Evolutionary conservation across 2,797 vertebrate genomes (phyloP).

Genomic region (Acrossocheilus wenchowensis): DNA sequence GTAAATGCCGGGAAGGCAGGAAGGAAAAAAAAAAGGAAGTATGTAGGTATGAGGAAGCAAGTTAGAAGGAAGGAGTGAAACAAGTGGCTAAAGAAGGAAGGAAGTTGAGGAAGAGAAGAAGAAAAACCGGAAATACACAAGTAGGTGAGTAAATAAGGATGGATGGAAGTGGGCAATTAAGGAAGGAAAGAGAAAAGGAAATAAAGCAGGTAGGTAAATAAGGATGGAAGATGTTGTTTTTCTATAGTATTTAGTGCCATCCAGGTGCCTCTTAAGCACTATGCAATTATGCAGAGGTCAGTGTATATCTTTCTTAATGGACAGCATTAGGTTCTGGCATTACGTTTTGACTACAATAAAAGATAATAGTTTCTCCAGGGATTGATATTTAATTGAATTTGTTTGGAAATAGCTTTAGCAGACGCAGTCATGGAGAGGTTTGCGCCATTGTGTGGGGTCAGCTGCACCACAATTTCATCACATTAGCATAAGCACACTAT

Average conservation of each 20-base stretch:
- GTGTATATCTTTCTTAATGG: slow-evolving; percentile 34
- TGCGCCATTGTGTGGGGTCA: slow-evolving; percentile 29
- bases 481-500: slow-evolving; percentile 47
- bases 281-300: slow-evolving; percentile 9
- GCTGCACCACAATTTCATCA: slow-evolving; percentile 52
- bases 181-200: neutral
- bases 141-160: neutral
- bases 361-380: slow-evolving; percentile 36
- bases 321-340: neutral
- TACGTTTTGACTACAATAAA: slow-evolving; percentile 23
- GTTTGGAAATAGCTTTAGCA: slow-evolving; percentile 25
- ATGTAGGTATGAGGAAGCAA: neutral
- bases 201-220: neutral
- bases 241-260: neutral
- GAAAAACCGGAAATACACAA: neutral
- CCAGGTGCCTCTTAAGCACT: slow-evolving; percentile 15
- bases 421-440: neutral
- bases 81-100: neutral
- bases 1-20: neutral
- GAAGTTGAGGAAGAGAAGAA: neutral
- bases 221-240: neutral
- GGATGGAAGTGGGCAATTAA: neutral
- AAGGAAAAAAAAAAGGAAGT: neutral
- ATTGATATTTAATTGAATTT: slow-evolving; percentile 36
- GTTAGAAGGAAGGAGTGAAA: neutral